Evolutionary conservation across 1,140 invertebrate genomes (phyloP), one percentile per base, ranked within the genome.

Genomic region (Pogonus chalceus): DNA sequence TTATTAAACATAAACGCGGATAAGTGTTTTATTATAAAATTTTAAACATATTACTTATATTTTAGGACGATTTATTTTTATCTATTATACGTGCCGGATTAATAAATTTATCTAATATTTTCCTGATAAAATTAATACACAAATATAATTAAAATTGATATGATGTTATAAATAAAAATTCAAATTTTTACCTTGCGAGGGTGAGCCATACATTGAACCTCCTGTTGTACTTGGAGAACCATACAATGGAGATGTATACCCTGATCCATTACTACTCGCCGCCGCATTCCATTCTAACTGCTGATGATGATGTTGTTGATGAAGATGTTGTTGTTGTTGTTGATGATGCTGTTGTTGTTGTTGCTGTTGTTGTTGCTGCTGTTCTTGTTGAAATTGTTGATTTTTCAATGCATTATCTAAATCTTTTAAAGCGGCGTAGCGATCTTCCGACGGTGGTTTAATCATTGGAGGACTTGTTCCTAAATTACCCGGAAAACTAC

Each of bases 361-460:
- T 12, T 9, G 7, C 3, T 9, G 3, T 18, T 43, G 10, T 14
- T 23, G 20, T 10, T 46, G 7, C 48, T 23, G 23, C 20, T 23
- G 23, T 23, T 22, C 4, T 14, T 23, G 20, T 20, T 49, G 20
- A 4, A 10, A 18, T 49, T 49, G 48, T 58, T 70, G 63, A 10
- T 53, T 54, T 47, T 67, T 68, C 22, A 68, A 54, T 47, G 65
- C 67, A 47, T 68, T 69, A 56, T 90, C 87, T 47, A 90, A 73
- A 70, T 90, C 87, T 70, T 89, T 89, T 1, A 90, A 74, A 18
- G 87, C 87, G 43, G 87, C 87, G 67, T 90, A 90, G 59, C 83
- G 77, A 69, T 90, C 87, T 69, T 85, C 84, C 10, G 77, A 71
- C 24, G 80, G 81, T 51, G 79, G 74, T 60, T 43, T 43, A 43